These are phyloP conservation scores for Aleiodes sp. DNA, from an alignment of 1,140 invertebrate genomes.

Conservation along the genomic window DNA sequence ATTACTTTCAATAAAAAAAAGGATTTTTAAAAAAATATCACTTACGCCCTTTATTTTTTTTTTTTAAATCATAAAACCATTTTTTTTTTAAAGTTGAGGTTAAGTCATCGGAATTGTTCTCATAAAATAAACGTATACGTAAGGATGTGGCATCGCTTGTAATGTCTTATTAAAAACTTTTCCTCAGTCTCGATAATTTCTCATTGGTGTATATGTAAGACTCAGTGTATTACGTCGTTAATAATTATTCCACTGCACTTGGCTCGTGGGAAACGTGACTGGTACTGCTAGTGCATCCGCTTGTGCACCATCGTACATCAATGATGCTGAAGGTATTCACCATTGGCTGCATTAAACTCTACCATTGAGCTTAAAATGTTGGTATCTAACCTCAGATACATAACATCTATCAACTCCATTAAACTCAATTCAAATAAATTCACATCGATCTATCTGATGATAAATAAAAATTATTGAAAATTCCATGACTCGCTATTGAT, in stretches of 20 bases:
- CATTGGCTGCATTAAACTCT: background rate
- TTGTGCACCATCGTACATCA: background rate
- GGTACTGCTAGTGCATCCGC: conserved; percentile 14
- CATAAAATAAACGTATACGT: too few relatives aligned
- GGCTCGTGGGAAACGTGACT: conserved; percentile 27
- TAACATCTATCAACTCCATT: background rate
- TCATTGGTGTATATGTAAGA: background rate
- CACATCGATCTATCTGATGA: background rate
- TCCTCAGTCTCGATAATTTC: background rate
- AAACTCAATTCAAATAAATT: background rate
- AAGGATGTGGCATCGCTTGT: background rate
- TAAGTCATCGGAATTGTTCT: background rate
- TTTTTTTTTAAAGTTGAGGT: background rate
- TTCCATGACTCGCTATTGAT: background rate
- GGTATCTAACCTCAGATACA: background rate
- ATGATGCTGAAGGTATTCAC: conserved; percentile 1
- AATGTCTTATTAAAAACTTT: background rate
- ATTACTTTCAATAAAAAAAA: too few relatives aligned
- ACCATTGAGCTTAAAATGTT: background rate
- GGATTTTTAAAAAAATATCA: too few relatives aligned
- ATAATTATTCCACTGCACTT: conserved; percentile 29
- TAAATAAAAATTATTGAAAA: too few relatives aligned
- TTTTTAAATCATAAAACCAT: too few relatives aligned
- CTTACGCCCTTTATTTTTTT: too few relatives aligned
- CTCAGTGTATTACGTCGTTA: conserved; percentile 23